Percentiles rank a stretch among this genome's conserved stretches.
These are phyloP conservation scores for Simalia tracyae DNA, from an alignment of 2,797 vertebrate genomes.

Conservation along the genomic window DNA sequence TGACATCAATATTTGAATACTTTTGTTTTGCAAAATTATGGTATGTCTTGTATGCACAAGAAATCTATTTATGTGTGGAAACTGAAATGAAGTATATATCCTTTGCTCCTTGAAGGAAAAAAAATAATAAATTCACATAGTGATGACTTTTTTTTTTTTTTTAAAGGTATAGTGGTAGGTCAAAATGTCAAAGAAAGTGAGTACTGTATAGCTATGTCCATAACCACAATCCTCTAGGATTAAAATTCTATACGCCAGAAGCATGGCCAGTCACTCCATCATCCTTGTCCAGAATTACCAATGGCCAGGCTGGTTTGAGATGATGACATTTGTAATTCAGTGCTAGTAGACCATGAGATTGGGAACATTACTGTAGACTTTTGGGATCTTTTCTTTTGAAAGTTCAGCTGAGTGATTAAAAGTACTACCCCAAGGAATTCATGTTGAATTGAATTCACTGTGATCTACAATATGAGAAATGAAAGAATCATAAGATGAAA, in stretches of 20 bases:
- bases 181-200: neutral
- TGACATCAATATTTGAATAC: slow-evolving; percentile 18
- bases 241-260: neutral
- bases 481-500: neutral
- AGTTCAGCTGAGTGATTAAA: neutral
- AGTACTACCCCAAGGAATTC: neutral
- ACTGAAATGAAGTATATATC: neutral
- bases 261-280: neutral
- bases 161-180: neutral
- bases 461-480: neutral
- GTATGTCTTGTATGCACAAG: slow-evolving; percentile 5
- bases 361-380: neutral
- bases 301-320: neutral
- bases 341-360: neutral
- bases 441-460: neutral
- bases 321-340: neutral
- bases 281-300: neutral
- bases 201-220: neutral
- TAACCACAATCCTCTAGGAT: neutral
- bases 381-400: neutral
- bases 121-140: neutral
- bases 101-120: neutral
- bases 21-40: slow-evolving; percentile 4
- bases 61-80: neutral
- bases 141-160: neutral